Evolutionary conservation across 2,888 invertebrate genomes (phyloP).

Genomic region (Electrophaes corylata): DNA sequence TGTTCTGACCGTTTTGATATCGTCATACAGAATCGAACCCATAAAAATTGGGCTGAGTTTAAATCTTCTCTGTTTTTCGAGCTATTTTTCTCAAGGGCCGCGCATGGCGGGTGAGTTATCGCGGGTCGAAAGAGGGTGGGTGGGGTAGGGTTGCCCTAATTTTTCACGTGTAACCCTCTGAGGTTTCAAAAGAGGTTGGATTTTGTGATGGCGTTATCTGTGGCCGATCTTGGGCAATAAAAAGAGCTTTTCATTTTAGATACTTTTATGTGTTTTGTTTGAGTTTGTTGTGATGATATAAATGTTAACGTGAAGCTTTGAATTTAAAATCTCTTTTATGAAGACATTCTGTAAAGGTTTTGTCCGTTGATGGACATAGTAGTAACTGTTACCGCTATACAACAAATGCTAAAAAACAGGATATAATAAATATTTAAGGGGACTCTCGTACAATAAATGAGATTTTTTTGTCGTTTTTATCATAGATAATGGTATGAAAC

Average conservation of each 20-base stretch:
- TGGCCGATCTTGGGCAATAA: constrained; percentile 40
- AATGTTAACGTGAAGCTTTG: constrained; percentile 6
- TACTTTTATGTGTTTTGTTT: constrained; percentile 32
- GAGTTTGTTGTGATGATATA: constrained; percentile 7
- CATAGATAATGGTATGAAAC: too few relatives aligned
- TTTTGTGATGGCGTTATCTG: constrained; percentile 41
- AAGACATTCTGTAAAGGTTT: neutral
- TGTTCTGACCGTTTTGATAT: constrained; percentile 30
- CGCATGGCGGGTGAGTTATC: constrained; percentile 65
- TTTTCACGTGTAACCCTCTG: constrained; percentile 65
- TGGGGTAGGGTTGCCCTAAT: constrained; percentile 69
- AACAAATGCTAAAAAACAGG: too few relatives aligned
- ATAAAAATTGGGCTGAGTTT: constrained; percentile 63
- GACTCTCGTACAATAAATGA: too few relatives aligned
- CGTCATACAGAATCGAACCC: constrained; percentile 42
- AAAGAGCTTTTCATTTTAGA: constrained; percentile 38
- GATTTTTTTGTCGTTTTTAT: too few relatives aligned
- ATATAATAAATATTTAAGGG: too few relatives aligned
- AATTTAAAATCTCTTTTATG: neutral
- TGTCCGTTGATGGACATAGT: neutral
- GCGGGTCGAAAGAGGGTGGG: constrained; percentile 35
- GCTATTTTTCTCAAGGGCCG: constrained; percentile 83
- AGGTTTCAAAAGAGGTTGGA: constrained; percentile 70
- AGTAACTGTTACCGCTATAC: too few relatives aligned
- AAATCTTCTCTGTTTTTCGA: constrained; percentile 79